A percentile compares a stretch with the other conserved stretches of the same genome.
Evolutionary conservation across 1,140 invertebrate genomes (phyloP).

Genomic region (Chironomus tepperi): DNA sequence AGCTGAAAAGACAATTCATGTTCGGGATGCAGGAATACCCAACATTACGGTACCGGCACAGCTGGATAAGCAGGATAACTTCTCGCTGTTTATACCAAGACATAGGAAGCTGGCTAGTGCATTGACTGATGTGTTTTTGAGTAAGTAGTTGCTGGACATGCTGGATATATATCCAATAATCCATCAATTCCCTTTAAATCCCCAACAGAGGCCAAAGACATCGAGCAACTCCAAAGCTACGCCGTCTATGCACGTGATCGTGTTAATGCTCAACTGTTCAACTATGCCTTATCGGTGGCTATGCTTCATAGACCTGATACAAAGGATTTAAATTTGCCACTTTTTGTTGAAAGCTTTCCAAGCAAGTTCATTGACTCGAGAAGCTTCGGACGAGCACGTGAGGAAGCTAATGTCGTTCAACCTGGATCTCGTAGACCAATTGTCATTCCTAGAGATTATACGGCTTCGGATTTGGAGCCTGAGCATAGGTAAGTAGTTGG

Average conservation of each 20-base stretch:
- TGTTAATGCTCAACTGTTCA: constrained; percentile 42
- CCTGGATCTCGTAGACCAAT: constrained; percentile 33
- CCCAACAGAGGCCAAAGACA: constrained; percentile 45
- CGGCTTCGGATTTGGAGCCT: constrained; percentile 41
- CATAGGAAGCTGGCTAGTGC: constrained; percentile 43
- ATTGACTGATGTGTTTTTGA: constrained; percentile 46
- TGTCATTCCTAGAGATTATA: constrained; percentile 43
- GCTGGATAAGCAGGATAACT: constrained; percentile 43
- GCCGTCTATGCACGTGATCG: constrained; percentile 57
- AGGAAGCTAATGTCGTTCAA: constrained; percentile 42
- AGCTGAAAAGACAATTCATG: constrained; percentile 40
- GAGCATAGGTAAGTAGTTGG: constrained; percentile 35
- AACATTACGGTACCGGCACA: constrained; percentile 42
- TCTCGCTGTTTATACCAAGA: constrained; percentile 47
- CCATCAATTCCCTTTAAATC: not conserved
- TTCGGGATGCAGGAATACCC: constrained; percentile 44
- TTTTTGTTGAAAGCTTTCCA: constrained; percentile 44
- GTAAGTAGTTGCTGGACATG: constrained; percentile 34
- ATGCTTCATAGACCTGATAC: constrained; percentile 46
- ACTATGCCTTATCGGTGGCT: constrained; percentile 46
- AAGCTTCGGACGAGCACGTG: constrained; percentile 40
- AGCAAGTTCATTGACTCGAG: constrained; percentile 45
- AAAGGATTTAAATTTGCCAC: constrained; percentile 40
- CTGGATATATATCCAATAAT: too few species aligned
- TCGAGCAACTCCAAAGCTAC: constrained; percentile 55